Evolutionary conservation across 2,113 vertebrate genomes (phyloP), one percentile per base, ranked within the genome.

Genomic region (Eptesicus fuscus): DNA sequence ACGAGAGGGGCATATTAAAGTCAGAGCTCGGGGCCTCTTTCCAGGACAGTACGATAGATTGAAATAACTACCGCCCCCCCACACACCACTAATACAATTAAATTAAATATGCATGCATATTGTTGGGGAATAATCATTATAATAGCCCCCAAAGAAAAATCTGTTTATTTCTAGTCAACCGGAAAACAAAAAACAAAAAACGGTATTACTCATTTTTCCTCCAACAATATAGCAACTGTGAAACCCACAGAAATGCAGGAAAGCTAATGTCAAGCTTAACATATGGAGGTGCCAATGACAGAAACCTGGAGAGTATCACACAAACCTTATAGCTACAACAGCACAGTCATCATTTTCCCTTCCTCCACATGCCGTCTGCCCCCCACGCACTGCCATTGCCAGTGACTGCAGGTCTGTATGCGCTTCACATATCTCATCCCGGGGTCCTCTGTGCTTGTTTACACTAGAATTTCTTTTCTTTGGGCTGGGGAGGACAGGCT

Each of bases 101-200:
- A 97, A 95, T 96, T 93, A 96, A 96, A 96, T 96, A 96, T 91
- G 91, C 85, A 86, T 67, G 93, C 65, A 67, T n/a, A 74, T 53
- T 80, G 25, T 83, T 95, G 96, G 90, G 78, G 49, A 95, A 92
- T 76, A 83, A 92, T 96, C 85, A 73, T 85, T 90, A 49, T 49
- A 70, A 79, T 59, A 69, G 71, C 42, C 87, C 73, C 47, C 77
- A 83, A 92, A 95, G 70, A 87, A 94, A 92, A 92, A 83, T 86
- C 4, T 88, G 56, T 83, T 94, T 95, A 59, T 88, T 93, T 84
- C 80, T 49, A 88, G 69, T 83, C 67, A 83, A 53, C 67, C 91
- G 32, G 40, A 73, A 82, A 92, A 93, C 49, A 22, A 61, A 25
- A 59, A 56, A 53, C 51, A 53, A 56, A 56, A 22, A 56, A 56